Percentiles rank a stretch among this genome's conserved stretches.
Evolutionary conservation across 2,888 invertebrate genomes (phyloP).

Genomic region (Pemphredon lugubris): DNA sequence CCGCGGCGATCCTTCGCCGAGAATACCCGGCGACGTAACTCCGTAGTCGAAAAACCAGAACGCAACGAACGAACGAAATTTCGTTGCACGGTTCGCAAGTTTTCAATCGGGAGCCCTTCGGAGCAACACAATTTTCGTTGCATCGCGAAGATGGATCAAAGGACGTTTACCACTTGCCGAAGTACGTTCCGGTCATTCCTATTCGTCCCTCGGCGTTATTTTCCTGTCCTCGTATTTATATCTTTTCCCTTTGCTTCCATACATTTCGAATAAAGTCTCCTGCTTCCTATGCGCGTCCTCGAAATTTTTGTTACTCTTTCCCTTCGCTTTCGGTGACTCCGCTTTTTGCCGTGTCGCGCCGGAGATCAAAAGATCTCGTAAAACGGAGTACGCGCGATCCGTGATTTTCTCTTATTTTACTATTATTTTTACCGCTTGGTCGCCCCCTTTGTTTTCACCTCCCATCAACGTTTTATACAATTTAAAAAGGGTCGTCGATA

Average conservation of each 20-base stretch:
- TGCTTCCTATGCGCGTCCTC: no score
- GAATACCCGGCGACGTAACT: no score
- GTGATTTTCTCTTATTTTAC: no score
- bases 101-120: slow-evolving; percentile 61
- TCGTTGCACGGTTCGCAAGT: slow-evolving; percentile 55
- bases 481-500: slow-evolving; percentile 4
- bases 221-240: not conserved
- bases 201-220: slow-evolving; percentile 9
- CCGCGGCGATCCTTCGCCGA: no score
- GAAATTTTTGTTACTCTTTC: no score
- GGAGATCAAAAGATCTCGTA: no score
- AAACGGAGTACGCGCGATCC: no score
- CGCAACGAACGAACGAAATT: slow-evolving; percentile 30
- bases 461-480: not conserved
- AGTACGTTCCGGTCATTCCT: slow-evolving; percentile 33
- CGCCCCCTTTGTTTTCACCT: not conserved
- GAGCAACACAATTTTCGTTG: slow-evolving; percentile 45
- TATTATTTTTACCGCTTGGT: not conserved
- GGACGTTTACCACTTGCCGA: slow-evolving; percentile 32
- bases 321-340: no score
- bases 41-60: slow-evolving; percentile 40
- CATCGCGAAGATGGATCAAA: slow-evolving; percentile 45
- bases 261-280: no score
- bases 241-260: no score
- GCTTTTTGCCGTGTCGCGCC: no score